A percentile compares a stretch with the other conserved stretches of the same genome.
Conservation (phyloP, 2,797 vertebrate species). For the Allobates femoralis region DNA sequence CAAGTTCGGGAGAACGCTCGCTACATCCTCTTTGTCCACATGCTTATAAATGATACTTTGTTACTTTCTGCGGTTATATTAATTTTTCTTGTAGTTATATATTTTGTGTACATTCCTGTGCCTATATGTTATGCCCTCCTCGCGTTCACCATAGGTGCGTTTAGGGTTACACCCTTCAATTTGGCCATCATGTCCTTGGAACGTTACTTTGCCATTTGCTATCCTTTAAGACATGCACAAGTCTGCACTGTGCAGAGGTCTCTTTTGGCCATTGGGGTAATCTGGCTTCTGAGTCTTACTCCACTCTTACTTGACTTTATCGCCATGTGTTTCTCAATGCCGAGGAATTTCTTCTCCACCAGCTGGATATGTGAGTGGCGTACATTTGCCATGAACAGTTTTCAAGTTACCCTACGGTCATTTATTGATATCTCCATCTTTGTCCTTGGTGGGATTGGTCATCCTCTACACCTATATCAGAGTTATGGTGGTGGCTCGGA, state of each 20-base stretch:
- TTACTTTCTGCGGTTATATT: neutral
- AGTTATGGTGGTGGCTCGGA: no score
- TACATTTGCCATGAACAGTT: neutral
- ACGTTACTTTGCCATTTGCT: conserved; percentile 37
- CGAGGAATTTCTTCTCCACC: neutral
- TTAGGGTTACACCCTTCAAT: neutral
- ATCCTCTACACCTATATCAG: conserved; percentile 74
- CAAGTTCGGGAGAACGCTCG: conserved; percentile 19
- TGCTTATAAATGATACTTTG: conserved; percentile 11
- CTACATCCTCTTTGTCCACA: conserved; percentile 23
- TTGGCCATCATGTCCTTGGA: no score
- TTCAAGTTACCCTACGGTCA: conserved; percentile 66
- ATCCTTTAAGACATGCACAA: neutral
- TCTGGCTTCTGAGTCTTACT: no score
- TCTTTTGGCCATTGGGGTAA: no score
- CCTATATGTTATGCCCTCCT: neutral
- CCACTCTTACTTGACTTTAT: no score
- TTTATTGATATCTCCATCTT: conserved; percentile 64
- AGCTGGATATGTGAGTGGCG: neutral
- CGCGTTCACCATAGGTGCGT: neutral
- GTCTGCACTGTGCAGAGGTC: neutral
- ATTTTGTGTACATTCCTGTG: neutral
- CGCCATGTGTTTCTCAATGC: no score
- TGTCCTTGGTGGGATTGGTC: conserved; percentile 55
- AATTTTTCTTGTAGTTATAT: neutral